Percentiles rank a stretch among this genome's conserved stretches.
These are phyloP conservation scores for Crocodylus rhombifer DNA, from an alignment of 2,797 vertebrate species.

Conservation along the genomic window DNA sequence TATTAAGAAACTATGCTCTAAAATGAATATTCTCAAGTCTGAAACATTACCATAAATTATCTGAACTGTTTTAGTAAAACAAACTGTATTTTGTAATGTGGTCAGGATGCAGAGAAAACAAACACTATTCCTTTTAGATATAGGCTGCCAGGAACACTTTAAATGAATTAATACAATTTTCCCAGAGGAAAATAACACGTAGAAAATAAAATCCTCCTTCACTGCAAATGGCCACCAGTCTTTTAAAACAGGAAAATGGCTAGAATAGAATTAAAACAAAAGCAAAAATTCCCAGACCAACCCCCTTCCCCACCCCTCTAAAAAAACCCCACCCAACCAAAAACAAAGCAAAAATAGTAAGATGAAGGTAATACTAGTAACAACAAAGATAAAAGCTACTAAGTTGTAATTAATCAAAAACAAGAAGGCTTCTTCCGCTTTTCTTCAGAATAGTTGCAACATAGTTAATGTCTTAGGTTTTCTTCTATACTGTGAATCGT, in stretches of 20 bases:
- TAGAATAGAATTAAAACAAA: background rate
- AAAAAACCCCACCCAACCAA: background rate
- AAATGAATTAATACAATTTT: background rate
- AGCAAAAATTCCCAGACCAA: background rate
- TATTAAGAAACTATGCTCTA: background rate
- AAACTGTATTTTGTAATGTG: background rate
- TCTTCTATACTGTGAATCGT: rapidly evolving
- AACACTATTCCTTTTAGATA: background rate
- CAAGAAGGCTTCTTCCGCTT: background rate
- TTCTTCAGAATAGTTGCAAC: background rate
- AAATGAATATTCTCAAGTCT: background rate
- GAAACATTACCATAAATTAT: background rate
- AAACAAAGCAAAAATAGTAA: background rate
- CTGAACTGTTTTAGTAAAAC: background rate
- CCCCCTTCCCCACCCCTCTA: no score
- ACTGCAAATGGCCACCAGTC: background rate
- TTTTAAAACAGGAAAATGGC: rapidly evolving
- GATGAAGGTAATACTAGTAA: background rate
- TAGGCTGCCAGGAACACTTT: background rate
- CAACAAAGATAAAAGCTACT: background rate
- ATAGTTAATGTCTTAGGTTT: rapidly evolving
- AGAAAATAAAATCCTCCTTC: background rate
- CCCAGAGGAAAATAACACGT: background rate
- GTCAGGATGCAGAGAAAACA: background rate
- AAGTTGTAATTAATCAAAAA: background rate